Base-by-base conservation (phyloP, 1,140 invertebrate species). In the Muscidifurax raptorellus region DNA sequence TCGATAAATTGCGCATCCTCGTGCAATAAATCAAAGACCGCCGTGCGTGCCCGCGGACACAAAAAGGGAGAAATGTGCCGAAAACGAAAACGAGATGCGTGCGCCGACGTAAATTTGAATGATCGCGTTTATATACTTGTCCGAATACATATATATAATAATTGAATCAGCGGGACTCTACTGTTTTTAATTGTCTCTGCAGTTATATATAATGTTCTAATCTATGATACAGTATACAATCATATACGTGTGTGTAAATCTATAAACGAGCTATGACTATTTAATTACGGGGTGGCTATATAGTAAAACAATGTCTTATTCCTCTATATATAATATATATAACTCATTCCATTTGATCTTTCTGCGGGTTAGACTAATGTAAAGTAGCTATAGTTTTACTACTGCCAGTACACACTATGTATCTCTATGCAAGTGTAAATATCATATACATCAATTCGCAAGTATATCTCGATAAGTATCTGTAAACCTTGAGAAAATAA, bases 71-170 rank as follows among this genome's bases (percentile, higher is more conserved):
- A 64, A 64, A 66, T 64, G 18, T 36, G 66, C 52, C 27, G 28
- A 78, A n/a, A 66, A 64, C 27, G 36, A 64, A 25, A 80, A 80
- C n/a, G 22, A 52, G 12, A 77, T 59, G 47, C 75, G 75, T 77
- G 47, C 12, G 15, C 28, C 28, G 30, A 66, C 52, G 77, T 80
- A 80, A 69, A 80, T 80, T 80, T 80, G 64, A 80, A 80, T 80
- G 64, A 30, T 69, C 10, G 76, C 52, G 76, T 78, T 77, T 47
- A 47, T 47, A 47, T 47, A 47, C 44, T 18, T 47, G 44, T 47
- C 15, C 36, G 36, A 9, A 40, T 40, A 40, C 32, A 2, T 5
- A 1, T 44, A 12, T 9, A 44, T 10, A 13, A 44, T 13, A 13
- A 44, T 10, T 44, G 40, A 44, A 12, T 47, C 44, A 0, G 15